Base-by-base conservation (phyloP, 2,888 invertebrate genomes). In the Eremobia ochroleuca region DNA sequence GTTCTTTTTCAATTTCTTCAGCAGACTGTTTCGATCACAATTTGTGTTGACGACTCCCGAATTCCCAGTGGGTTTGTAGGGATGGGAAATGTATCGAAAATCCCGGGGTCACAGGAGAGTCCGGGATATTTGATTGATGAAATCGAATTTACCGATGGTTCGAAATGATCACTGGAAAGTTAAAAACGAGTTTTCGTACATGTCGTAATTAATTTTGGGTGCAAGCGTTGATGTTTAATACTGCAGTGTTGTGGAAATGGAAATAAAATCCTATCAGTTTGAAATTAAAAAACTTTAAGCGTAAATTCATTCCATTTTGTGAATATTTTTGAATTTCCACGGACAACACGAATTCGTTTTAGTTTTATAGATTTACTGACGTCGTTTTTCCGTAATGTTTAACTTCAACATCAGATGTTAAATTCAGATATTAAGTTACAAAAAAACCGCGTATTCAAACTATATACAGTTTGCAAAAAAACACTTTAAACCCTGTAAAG, bases 1-100 rank as follows among this genome's bases (percentile, higher is more conserved):
- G 86, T 81, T 87, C 79, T 82, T 87, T 90, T 89, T 88, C 89
- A 89, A 90, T 89, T 86, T 88, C 87, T 79, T 79, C 79, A 64
- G 15, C 77, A 79, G 71, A 80, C 80, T 81, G 82, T 88, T 85
- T 82, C 83, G 79, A 85, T 88, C 87, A 83, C 83, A 87, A 86
- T 89, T 87, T 86, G 74, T 76, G 85, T 87, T 85, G 90, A 89
- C 86, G 88, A 88, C 85, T 85, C 66, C 43, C 21, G 61, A 82
- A 88, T 82, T 84, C 88, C 83, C 88, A 28, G 13, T 71, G 80
- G 81, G 80, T 78, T 69, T 58, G 55, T 81, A 82, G 80, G 73
- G 83, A 82, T 77, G 89, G 49, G 77, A 68, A 78, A 78, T 37
- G 37, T 55, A 37, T 52, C 73, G 74, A 46, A 40, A 73, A 66